Percentiles rank a stretch among this genome's conserved stretches.
Conservation (phyloP, 2,888 invertebrate species). For the Pristionchus exspectatus region DNA sequence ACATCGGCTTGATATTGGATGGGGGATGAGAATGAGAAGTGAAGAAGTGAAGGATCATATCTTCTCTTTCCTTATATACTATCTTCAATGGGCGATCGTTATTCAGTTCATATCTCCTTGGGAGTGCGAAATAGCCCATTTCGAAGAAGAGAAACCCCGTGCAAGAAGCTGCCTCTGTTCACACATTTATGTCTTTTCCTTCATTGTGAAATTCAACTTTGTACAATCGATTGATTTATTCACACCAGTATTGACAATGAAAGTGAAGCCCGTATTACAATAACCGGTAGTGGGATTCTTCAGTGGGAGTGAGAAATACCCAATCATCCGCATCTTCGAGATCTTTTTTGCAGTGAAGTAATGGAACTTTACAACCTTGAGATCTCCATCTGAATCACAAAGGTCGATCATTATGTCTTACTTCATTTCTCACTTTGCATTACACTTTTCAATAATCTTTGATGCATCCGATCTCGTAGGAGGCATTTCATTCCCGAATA, state of each 20-base stretch:
- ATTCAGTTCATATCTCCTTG: not conserved
- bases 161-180: slow-evolving; percentile 3
- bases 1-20: not conserved
- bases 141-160: not conserved
- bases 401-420: not conserved
- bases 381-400: not conserved
- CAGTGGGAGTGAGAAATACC: not conserved
- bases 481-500: not conserved
- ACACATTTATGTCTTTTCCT: not conserved
- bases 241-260: not conserved
- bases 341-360: not conserved
- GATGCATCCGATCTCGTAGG: not conserved
- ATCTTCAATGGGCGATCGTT: not conserved
- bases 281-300: not conserved
- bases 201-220: not conserved
- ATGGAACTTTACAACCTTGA: not conserved
- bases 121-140: slow-evolving; percentile 6
- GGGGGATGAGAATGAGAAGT: not conserved
- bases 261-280: slow-evolving; percentile 2
- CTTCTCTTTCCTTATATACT: not conserved
- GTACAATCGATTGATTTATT: not conserved
- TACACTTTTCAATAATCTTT: not conserved
- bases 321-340: not conserved
- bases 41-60: not conserved
- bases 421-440: slow-evolving; percentile 1